phyloP scores from a whole-genome alignment of 2,113 vertebrate genomes.

The Microcebus griseorufus region DNA sequence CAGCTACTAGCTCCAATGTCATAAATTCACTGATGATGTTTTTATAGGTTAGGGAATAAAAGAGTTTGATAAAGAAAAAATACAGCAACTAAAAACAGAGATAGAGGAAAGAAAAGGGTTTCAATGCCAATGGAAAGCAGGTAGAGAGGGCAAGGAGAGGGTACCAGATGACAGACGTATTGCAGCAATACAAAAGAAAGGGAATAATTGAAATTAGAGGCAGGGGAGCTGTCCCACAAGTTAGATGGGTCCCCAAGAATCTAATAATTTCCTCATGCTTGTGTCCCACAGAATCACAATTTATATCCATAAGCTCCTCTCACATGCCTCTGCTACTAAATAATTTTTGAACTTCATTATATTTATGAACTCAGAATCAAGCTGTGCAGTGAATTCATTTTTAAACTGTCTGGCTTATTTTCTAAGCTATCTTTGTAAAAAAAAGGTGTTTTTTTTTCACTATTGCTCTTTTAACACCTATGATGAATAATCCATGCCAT shows the following conservation, averaged over 20 bases:
- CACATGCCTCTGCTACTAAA: neutral
- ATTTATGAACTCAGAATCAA: slow-evolving; percentile 58
- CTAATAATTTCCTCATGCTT: neutral
- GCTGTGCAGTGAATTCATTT: slow-evolving; percentile 53
- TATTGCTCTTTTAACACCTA: slow-evolving; percentile 42
- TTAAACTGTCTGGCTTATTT: slow-evolving; percentile 48
- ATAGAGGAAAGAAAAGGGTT: neutral
- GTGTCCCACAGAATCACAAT: neutral
- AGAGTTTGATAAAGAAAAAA: neutral
- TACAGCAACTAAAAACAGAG: neutral
- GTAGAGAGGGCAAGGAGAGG: neutral
- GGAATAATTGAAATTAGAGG: neutral
- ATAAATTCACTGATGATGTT: neutral
- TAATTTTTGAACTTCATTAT: slow-evolving; percentile 34
- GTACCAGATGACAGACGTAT: neutral
- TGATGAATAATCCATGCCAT: slow-evolving; percentile 63
- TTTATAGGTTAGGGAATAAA: neutral
- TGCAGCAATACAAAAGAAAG: neutral
- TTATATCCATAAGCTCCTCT: neutral
- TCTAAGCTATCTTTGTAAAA: slow-evolving; percentile 15
- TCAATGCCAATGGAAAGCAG: neutral
- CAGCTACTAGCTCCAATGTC: neutral
- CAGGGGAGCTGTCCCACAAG: neutral
- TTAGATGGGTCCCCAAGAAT: neutral
- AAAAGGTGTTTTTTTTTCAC: neutral